These are phyloP conservation scores for Caracal caracal DNA, from an alignment of 2,113 vertebrate genomes.

Conservation along the genomic window DNA sequence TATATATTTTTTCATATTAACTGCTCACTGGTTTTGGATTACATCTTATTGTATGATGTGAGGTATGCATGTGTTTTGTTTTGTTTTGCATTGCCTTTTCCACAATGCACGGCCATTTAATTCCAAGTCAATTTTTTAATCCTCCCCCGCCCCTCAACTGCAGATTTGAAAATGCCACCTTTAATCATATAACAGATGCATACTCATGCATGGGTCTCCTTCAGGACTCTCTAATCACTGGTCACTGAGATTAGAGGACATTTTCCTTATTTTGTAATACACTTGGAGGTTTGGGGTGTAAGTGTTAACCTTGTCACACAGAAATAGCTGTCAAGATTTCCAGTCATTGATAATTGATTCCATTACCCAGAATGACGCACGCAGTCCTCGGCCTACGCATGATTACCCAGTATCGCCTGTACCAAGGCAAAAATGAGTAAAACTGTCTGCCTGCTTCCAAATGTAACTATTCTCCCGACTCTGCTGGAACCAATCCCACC, in stretches of 20 bases:
- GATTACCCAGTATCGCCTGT: not conserved
- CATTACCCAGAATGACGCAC: not conserved
- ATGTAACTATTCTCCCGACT: not conserved
- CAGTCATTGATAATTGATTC: not conserved
- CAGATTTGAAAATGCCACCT: not conserved
- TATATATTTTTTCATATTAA: not conserved
- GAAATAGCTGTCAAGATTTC: not conserved
- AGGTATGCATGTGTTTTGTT: not conserved
- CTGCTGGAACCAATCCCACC: not conserved
- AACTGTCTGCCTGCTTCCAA: not conserved
- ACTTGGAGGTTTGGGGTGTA: not conserved
- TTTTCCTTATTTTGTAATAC: not conserved
- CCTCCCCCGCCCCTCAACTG: not conserved
- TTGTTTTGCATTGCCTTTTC: conserved; percentile 35
- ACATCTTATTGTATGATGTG: not conserved
- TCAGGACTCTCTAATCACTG: not conserved
- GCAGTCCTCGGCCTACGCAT: not conserved
- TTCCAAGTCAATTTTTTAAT: not conserved
- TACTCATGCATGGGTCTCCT: not conserved
- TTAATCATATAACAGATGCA: not conserved
- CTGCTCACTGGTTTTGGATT: not conserved
- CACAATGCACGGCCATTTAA: not conserved
- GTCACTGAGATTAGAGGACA: not conserved
- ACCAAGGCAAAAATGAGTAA: not conserved
- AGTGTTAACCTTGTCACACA: not conserved